Evolutionary conservation across 2,797 vertebrate species (phyloP), one percentile per base, ranked within the genome.

Genomic region (Gymnodraco acuticeps): DNA sequence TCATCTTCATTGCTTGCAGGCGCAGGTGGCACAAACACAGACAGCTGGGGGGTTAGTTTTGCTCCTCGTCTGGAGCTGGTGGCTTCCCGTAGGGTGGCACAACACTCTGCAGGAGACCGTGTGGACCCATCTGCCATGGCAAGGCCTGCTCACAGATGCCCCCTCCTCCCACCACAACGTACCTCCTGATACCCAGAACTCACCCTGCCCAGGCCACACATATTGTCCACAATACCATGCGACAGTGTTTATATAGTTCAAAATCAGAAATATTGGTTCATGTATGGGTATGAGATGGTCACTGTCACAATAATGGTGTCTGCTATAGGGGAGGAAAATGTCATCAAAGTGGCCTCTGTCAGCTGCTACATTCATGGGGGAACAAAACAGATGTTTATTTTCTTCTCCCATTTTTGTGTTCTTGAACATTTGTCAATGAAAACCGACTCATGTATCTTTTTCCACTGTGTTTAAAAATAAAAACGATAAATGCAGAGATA

Each of bases 21-120:
- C 83, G 83, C 93, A 94, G 92, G 93, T 94, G 92, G 92, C 87
- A 67, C 80, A 81, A 87, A 91, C 83, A 83, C 84, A 92, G 93
- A 93, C 93, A 94, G 91, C 92, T 94, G 92, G 93, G 91, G 88
- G 74, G 61, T 73, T 89, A 89, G 81, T 92, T 90, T 90, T 89
- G 79, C 81, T 90, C 80, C 90, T 92, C 84, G 83, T 90, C 91
- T 94, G 92, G 89, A 90, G 86, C 84, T 75, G 61, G 74, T 77
- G 89, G 92, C 90, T 77, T 89, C 92, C 92, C 82, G 90, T 90
- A 89, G 92, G 85, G 94, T 91, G 92, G 83, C 85, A 84, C 88
- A 87, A 92, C 92, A 92, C 92, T 83, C 89, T 64, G 90, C 89
- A 79, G 90, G 90, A 80, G 75, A 86, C 84, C 45, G 73, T 42